These are phyloP conservation scores for Petrosia ficiformis DNA, from an alignment of 37 sponge, comb jelly and placozoan species.

Conservation along the genomic window DNA sequence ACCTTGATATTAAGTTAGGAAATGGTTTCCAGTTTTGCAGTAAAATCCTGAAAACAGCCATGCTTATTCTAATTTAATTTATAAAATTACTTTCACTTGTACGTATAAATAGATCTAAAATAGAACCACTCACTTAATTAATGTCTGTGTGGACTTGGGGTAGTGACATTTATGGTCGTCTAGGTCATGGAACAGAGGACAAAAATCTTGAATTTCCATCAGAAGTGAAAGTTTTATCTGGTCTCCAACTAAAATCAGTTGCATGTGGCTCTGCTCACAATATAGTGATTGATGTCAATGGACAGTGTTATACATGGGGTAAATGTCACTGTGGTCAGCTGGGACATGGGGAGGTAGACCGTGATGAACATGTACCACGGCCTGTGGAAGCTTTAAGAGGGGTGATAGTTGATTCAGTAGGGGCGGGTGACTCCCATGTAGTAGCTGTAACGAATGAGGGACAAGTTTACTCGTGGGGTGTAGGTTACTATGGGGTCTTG, in stretches of 20 bases:
- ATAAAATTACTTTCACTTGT: not conserved
- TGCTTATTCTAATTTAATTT: no score
- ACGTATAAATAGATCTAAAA: not conserved
- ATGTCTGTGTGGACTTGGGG: constrained; percentile 68
- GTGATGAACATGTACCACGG: constrained; percentile 48
- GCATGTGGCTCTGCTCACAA: constrained; percentile 66
- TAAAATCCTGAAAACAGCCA: no score
- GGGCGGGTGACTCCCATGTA: constrained; percentile 59
- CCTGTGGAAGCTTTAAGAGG: constrained; percentile 22
- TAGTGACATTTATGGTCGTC: constrained; percentile 72
- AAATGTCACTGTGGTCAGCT: constrained; percentile 79
- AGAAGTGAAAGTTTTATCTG: constrained; percentile 19
- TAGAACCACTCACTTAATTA: not conserved
- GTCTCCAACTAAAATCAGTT: not conserved
- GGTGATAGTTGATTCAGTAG: constrained; percentile 29
- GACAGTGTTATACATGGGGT: constrained; percentile 62
- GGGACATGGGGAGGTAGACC: constrained; percentile 74
- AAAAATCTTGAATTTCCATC: constrained; percentile 22
- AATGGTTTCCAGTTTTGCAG: no score
- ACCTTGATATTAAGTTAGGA: no score
- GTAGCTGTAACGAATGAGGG: constrained; percentile 46
- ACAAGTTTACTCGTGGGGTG: constrained; percentile 58
- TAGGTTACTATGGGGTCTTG: constrained; percentile 60
- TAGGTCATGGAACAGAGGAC: constrained; percentile 69
- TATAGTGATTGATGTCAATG: constrained; percentile 28